Base-by-base conservation (phyloP, 2,113 vertebrate genomes). In the Ciconia stormi region DNA sequence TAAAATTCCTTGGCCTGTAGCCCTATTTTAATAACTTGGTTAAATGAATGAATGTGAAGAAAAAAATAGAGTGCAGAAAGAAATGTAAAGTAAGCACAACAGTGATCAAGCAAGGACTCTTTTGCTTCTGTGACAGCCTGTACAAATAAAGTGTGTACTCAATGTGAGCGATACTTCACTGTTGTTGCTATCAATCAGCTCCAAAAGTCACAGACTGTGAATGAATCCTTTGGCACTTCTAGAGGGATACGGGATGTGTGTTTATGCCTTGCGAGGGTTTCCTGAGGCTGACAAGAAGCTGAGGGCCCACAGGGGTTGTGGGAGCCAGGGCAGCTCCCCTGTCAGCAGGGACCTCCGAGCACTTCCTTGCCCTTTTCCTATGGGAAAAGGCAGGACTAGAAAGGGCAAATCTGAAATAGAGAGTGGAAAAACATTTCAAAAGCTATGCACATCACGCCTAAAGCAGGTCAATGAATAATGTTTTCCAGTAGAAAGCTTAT, bases 281-380 rank as follows among this genome's bases (percentile, higher is more conserved):
- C 16, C 47, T 55, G 65, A 27, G 29, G 4, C 30, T 58, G 50
- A 52, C 1, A 3, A 53, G 55, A 58, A 19, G 27, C 44, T 50
- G 74, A 32, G 84, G 53, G n/a, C 36, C 42, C 1, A 1, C 25
- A 62, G 55, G 0, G 2, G 6, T 2, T 21, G 55, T 0, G 0
- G 55, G 23, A 84, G 11, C 11, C n/a, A 22, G n/a, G 34, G n/a
- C n/a, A 61, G 15, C 13, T 66, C 13, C 42, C 9, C 14, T 0
- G 0, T 22, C 0, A 0, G 9, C n/a, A 76, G 29, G 44, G 53
- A 47, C 16, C 14, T 77, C 23, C 0, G 1, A 56, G 34, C 1
- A 0, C 36, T 34, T 77, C 82, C 38, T 83, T 59, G 36, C 3
- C 14, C 3, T 63, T 90, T 78, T 70, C 23, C 22, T 82, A 6